These are phyloP conservation scores for Meriones unguiculatus DNA, from an alignment of 2,113 vertebrate genomes.

Conservation along the genomic window DNA sequence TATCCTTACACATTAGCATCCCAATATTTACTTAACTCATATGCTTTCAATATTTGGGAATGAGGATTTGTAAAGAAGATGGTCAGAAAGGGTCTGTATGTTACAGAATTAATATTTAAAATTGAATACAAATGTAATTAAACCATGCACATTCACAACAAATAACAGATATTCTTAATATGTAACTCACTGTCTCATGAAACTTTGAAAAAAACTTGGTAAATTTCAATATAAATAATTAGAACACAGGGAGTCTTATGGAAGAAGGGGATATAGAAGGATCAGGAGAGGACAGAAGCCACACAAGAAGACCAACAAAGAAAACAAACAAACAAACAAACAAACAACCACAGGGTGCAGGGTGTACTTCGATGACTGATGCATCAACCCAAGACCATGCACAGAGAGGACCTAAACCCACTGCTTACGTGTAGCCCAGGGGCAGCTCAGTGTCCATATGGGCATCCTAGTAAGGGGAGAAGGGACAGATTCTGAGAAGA, in stretches of 20 bases:
- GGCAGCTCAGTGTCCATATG: no score
- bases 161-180: neutral
- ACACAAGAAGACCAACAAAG: no score
- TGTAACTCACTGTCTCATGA: neutral
- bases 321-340: no score
- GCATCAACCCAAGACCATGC: no score
- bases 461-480: no score
- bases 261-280: no score
- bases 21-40: neutral
- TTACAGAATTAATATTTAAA: neutral
- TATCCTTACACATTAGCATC: neutral
- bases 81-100: neutral
- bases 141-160: neutral
- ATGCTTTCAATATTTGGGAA: neutral
- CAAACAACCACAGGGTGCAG: no score
- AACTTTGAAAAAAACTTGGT: neutral
- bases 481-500: no score
- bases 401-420: no score
- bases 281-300: no score
- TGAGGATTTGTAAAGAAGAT: neutral
- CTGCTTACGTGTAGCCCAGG: no score
- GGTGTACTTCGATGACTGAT: no score
- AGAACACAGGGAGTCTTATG: neutral
- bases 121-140: neutral
- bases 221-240: constrained; percentile 20